Evolutionary conservation across 2,113 vertebrate species (phyloP).

Genomic region (Oxyura jamaicensis): DNA sequence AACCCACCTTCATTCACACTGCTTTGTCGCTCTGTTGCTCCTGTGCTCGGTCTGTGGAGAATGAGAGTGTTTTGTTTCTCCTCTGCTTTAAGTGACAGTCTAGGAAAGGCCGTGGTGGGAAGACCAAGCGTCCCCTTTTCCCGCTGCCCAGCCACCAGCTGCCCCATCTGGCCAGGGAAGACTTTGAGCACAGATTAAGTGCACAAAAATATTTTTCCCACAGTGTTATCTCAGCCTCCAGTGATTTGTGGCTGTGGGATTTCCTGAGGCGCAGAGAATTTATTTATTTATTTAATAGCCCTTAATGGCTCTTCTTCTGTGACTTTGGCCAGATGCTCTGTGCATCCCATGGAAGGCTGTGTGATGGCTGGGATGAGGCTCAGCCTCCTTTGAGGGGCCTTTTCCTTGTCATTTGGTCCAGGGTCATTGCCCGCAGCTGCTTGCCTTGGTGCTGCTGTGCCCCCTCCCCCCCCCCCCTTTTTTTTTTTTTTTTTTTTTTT

Average conservation of each 20-base stretch:
- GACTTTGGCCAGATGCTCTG: neutral
- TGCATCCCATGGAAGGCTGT: neutral
- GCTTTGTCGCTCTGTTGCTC: neutral
- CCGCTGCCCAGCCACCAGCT: fast-evolving
- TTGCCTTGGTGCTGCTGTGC: neutral
- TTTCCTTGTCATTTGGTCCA: neutral
- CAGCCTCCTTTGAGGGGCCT: neutral
- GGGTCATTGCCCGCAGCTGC: neutral
- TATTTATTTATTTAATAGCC: neutral
- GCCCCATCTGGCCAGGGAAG: neutral
- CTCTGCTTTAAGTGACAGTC: neutral
- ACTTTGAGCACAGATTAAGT: neutral
- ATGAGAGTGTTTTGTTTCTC: neutral
- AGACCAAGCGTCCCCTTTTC: fast-evolving
- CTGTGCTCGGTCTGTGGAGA: neutral
- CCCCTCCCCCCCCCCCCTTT: too few relatives aligned
- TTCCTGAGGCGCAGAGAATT: neutral
- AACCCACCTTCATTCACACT: neutral
- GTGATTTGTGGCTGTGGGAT: neutral
- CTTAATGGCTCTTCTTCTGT: neutral
- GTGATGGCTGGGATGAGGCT: neutral
- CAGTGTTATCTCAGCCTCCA: neutral
- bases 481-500: neutral
- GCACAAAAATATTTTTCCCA: neutral
- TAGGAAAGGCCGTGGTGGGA: neutral